Evolutionary conservation across 1,140 invertebrate genomes (phyloP), one percentile per base, ranked within the genome.

Genomic region (Scaptomyza pallida): DNA sequence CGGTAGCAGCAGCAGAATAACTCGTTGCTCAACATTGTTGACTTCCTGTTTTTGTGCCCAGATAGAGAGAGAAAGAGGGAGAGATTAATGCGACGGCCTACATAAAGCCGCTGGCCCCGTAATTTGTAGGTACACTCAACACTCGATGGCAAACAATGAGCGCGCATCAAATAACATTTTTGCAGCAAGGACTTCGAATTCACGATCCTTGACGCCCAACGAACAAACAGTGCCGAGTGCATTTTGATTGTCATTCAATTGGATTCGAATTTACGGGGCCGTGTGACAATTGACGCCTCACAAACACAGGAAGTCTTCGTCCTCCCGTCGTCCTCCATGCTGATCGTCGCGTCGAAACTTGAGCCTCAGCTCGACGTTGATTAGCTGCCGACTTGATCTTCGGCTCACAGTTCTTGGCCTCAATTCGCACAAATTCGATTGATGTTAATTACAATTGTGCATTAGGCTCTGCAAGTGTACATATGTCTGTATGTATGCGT

Each of bases 171-270:
- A 89, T 89, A 76, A 80, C 85, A 75, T 72, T 30, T n/a, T 60
- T 41, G 15, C 21, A 64, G 48, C 30, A 35, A 69, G 65, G 57
- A 69, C 65, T 54, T 15, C 21, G 35, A 16, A 44, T 52, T 47
- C 51, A 51, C 40, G 65, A 69, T 62, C 65, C 57, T 26, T 54
- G 48, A 69, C 59, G 57, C 45, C 41, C 52, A 41, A 60, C 55
- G 17, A 30, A 9, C 37, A 55, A 44, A 61, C 62, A 68, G 56
- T n/a, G n/a, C 55, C 65, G 64, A 72, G 71, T 78, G 80, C 72
- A 71, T 82, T 89, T 89, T 89, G 82, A 89, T 89, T 89, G 88
- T 89, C 76, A 89, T 89, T 89, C 88, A 89, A 89, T 89, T 89
- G 88, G 78, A 89, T 90, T 90, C 82, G 88, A 90, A 83, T 86